Percentiles rank a stretch among this genome's conserved stretches.
phyloP scores from a whole-genome alignment of 2,113 vertebrate genomes.

The Danionella cerebrum region DNA sequence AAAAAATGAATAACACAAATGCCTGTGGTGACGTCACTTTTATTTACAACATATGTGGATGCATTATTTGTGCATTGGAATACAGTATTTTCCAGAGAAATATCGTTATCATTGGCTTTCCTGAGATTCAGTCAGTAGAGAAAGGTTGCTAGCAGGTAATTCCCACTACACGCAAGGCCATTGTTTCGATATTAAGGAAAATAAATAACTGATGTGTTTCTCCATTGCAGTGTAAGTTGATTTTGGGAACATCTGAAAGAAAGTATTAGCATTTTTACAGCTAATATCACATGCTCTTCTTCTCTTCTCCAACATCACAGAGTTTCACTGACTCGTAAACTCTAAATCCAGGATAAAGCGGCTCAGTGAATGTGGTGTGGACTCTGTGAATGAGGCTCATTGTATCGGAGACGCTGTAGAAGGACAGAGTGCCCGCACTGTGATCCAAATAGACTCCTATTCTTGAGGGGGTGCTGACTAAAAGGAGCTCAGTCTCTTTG shows the following conservation, averaged over 20 bases:
- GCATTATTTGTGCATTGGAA: too few species aligned
- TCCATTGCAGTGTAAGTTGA: too few species aligned
- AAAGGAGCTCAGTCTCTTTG: not conserved
- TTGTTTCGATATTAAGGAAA: too few species aligned
- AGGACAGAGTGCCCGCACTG: not conserved
- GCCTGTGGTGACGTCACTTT: not conserved
- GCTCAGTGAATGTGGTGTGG: not conserved
- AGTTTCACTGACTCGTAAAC: not conserved
- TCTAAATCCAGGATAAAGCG: constrained; percentile 4
- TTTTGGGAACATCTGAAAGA: too few species aligned
- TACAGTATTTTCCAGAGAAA: too few species aligned
- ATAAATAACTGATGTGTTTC: too few species aligned
- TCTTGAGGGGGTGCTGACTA: not conserved
- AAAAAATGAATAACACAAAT: not conserved
- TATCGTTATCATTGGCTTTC: too few species aligned
- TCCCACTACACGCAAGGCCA: too few species aligned
- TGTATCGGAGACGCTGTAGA: constrained; percentile 4
- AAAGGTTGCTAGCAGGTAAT: too few species aligned
- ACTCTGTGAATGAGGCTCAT: constrained; percentile 12
- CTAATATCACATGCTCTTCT: not conserved
- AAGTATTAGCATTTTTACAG: not conserved
- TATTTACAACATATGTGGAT: not conserved
- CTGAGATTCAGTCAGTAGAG: too few species aligned
- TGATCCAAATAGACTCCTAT: constrained; percentile 13
- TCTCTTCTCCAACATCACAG: not conserved